Conservation (phyloP, 2,797 vertebrate species). For the Hyperoplus lanceolatus region DNA sequence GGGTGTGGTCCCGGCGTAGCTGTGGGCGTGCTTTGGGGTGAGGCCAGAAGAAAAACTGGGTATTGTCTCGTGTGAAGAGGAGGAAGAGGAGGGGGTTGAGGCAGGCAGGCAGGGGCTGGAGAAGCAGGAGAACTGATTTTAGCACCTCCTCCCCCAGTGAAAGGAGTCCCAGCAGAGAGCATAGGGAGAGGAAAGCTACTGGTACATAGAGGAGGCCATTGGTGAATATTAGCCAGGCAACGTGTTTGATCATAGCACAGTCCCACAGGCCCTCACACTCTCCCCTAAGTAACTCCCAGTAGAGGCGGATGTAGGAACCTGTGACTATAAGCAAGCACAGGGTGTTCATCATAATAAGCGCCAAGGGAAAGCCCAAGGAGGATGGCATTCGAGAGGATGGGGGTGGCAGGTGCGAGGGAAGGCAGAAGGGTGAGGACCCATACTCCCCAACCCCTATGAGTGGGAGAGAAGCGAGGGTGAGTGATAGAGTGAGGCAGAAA, state of each 20-base stretch:
- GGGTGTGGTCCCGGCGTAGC: slow-evolving; percentile 76
- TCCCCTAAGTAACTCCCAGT: slow-evolving; percentile 92
- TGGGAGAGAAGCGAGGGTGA: slow-evolving; percentile 88
- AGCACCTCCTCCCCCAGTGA: slow-evolving; percentile 92
- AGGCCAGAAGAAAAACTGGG: slow-evolving; percentile 88
- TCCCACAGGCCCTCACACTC: slow-evolving; percentile 93
- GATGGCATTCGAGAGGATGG: slow-evolving; percentile 85
- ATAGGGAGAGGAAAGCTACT: slow-evolving; percentile 95
- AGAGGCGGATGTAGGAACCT: slow-evolving; percentile 92
- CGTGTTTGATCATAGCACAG: slow-evolving; percentile 94
- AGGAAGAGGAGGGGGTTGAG: slow-evolving; percentile 95
- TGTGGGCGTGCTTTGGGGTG: slow-evolving; percentile 71
- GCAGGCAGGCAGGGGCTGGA: slow-evolving; percentile 93
- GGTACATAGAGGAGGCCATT: slow-evolving; percentile 96
- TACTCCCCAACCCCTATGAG: slow-evolving; percentile 91
- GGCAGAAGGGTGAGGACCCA: slow-evolving; percentile 92
- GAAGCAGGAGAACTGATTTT: slow-evolving; percentile 92
- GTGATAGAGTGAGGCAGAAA: slow-evolving; percentile 88
- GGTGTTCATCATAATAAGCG: slow-evolving; percentile 94
- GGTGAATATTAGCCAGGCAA: slow-evolving; percentile 96
- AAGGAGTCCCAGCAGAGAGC: slow-evolving; percentile 92
- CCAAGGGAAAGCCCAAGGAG: slow-evolving; percentile 90
- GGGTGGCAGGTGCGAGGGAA: slow-evolving; percentile 90
- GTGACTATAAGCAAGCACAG: slow-evolving; percentile 94
- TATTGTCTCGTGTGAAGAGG: slow-evolving; percentile 92